Evolutionary conservation across 2,888 invertebrate species (phyloP).

Genomic region (Pseudococcus viburni): DNA sequence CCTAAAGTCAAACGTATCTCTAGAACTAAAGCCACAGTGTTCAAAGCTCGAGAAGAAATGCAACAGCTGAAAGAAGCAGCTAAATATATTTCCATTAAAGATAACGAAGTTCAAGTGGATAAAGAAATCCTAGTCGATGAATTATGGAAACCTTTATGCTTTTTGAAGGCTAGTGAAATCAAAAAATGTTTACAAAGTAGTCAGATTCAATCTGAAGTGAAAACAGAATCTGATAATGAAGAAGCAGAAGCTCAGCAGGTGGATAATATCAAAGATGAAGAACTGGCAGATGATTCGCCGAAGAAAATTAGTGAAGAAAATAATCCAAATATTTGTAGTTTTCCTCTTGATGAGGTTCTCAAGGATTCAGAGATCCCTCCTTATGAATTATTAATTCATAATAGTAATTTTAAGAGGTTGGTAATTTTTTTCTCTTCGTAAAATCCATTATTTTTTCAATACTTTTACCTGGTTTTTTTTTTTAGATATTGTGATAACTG

Average conservation of each 20-base stretch:
- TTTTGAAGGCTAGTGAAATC: conserved; percentile 25
- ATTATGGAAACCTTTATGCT: conserved; percentile 30
- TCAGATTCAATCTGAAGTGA: background rate
- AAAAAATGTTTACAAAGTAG: conserved; percentile 8
- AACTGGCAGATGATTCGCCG: background rate
- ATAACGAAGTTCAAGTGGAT: background rate
- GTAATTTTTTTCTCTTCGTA: background rate
- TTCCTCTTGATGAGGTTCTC: conserved; percentile 9
- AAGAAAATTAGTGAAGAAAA: background rate
- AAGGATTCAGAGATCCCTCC: conserved; percentile 54
- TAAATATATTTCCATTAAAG: conserved; percentile 5
- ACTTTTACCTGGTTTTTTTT: background rate
- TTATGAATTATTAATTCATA: conserved; percentile 50
- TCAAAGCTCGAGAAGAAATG: conserved; percentile 27
- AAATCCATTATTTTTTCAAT: background rate
- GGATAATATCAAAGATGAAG: background rate
- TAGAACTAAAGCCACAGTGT: conserved; percentile 40
- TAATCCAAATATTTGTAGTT: background rate
- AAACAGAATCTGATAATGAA: background rate
- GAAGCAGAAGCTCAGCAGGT: background rate
- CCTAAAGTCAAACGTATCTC: conserved; percentile 39
- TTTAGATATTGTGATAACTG: conserved; percentile 63
- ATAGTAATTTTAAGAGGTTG: conserved; percentile 62
- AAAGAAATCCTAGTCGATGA: background rate
- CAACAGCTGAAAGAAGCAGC: conserved; percentile 10